Evolutionary conservation across 2,797 vertebrate genomes (phyloP), one percentile per base, ranked within the genome.

Genomic region (Peromyscus attwateri): DNA sequence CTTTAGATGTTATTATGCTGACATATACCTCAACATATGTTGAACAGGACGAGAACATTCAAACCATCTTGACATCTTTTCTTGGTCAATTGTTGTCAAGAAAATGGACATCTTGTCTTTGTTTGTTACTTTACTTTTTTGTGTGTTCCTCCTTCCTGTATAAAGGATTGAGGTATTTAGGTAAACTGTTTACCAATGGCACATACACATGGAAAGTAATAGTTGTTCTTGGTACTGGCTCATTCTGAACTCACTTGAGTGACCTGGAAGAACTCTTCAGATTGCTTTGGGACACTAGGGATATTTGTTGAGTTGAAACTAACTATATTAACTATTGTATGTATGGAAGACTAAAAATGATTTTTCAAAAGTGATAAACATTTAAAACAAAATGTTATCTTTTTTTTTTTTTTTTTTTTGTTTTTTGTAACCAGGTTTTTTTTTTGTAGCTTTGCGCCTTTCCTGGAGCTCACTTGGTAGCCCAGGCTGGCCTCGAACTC

Each of bases 311-410:
- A 66, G 8, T 77, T 94, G 14, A 89, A 89, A 21, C 29, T 73
- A 64, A 88, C 21, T 23, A 27, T 87, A 37, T 71, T 85, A 37
- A 49, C 75, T 88, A 19, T 37, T 70, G 2, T 25, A 57, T 10
- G 31, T 27, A 55, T 57, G n/a, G 9, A 85, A 70, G 49, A 40
- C 11, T 64, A 55, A 49, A 37, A 93, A 27, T 57, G 2, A 49
- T 23, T 52, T 83, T 70, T 71, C 6, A 81, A 16, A 43, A 92
- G 68, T 71, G 73, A 75, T 11, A 93, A 90, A 8, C n/a, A 40
- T 87, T 96, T 92, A 87, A 43, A 12, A 62, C 12, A 94, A 84
- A 96, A 73, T 60, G 81, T 49, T 70, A 89, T 16, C 13, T 80
- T 49, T n/a, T n/a, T n/a, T n/a, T n/a, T n/a, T n/a, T n/a, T n/a